Base-by-base conservation (phyloP, 2,888 invertebrate species). In the Amphipyra berbera region DNA sequence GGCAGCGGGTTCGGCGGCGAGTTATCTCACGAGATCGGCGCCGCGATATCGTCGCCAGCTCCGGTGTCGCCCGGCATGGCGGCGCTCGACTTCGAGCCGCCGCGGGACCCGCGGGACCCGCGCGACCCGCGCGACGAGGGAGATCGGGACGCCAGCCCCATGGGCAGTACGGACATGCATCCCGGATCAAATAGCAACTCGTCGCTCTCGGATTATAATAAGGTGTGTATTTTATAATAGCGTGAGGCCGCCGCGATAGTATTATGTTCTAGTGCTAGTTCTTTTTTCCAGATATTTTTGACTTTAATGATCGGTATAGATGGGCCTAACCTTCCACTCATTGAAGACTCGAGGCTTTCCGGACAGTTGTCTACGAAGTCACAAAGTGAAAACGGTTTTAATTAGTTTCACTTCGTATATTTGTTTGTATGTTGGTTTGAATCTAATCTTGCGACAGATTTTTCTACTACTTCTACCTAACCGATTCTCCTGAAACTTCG, bases 61-160 rank as follows among this genome's bases (percentile, higher is more conserved):
- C 95, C 96, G 42, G 95, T 96, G 53, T 97, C 97, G 44, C 97
- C 97, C 21, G 96, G 96, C 77, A 92, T 96, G 75, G 96, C 96
- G 38, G 96, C 96, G 79, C 96, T 97, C 54, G 97, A 97, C 89
- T 97, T 97, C 87, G 97, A 97, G 84, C 97, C 97, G 53, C 97
- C 92, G 59, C 86, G 85, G 54, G 85, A 76, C 68, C 97, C 92
- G 59, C 86, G 85, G 54, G 85, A 76, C 68, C 97, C 92, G 59
- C 86, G 85, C 52, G 85, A 76, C 68, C 97, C 92, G 59, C 86
- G 85, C 55, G 85, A 76, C 68, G 63, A 73, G 78, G 86, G 66
- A 42, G 76, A 76, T 52, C 68, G 64, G 8, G 72, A 67, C 68
- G 45, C 54, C 71, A 62, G 62, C 21, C 78, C 75, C 64, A 78